Evolutionary conservation across 2,888 invertebrate genomes (phyloP).

Genomic region (Trachelus stipa): DNA sequence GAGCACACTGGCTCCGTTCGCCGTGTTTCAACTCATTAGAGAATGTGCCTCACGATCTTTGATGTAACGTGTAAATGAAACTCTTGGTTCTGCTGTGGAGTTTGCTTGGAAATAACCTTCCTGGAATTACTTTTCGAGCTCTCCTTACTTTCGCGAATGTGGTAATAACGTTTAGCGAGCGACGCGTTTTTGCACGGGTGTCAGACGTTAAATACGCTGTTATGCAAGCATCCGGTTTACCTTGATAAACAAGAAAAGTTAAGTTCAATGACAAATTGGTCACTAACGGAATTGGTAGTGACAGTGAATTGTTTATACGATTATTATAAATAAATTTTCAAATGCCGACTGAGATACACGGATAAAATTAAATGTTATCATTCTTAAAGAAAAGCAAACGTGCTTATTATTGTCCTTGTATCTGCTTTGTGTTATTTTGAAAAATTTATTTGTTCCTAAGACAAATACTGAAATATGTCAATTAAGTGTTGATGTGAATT

Average conservation of each 20-base stretch:
- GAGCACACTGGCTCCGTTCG: constrained; percentile 34
- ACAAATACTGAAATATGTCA: too few relatives aligned
- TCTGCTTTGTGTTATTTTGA: too few relatives aligned
- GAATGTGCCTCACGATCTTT: constrained; percentile 59
- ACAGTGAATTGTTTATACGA: not conserved
- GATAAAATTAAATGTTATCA: not conserved
- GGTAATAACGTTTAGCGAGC: constrained; percentile 40
- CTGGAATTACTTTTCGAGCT: constrained; percentile 2
- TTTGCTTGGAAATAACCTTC: constrained; percentile 41
- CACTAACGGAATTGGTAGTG: not conserved
- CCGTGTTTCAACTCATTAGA: constrained; percentile 63
- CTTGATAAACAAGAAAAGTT: not conserved
- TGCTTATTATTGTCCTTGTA: not conserved
- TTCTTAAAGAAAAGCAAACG: not conserved
- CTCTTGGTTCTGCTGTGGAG: constrained; percentile 38
- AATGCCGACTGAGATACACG: not conserved
- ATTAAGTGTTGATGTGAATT: too few relatives aligned
- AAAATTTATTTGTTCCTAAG: too few relatives aligned
- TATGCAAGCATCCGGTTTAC: not conserved
- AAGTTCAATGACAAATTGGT: not conserved
- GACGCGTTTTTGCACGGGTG: constrained; percentile 7
- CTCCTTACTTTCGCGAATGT: constrained; percentile 25
- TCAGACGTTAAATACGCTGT: not conserved
- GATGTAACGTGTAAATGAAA: constrained; percentile 57
- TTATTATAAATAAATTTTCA: not conserved